Evolutionary conservation across 2,888 invertebrate genomes (phyloP).

Genomic region (Coleophora deauratella): DNA sequence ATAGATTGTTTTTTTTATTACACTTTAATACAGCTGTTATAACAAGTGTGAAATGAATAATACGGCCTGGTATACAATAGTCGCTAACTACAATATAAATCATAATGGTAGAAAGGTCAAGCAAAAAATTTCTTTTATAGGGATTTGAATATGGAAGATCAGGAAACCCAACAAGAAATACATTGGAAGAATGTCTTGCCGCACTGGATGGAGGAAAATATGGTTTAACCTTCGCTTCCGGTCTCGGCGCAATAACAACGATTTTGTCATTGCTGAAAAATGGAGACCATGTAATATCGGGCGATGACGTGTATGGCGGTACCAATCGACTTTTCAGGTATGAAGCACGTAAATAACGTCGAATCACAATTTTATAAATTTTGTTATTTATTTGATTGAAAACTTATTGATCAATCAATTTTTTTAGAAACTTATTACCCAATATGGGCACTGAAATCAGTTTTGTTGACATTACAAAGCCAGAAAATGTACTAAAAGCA

Average conservation of each 20-base stretch:
- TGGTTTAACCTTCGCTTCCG: constrained; percentile 89
- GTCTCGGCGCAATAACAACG: constrained; percentile 88
- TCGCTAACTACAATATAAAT: too few species aligned
- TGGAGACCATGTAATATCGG: constrained; percentile 93
- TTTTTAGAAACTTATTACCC: constrained; percentile 72
- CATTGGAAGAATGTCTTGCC: constrained; percentile 91
- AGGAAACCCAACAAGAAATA: constrained; percentile 94
- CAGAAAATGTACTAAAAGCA: constrained; percentile 77
- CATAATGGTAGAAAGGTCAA: too few species aligned
- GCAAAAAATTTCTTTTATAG: too few species aligned
- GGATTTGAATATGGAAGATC: constrained; percentile 94
- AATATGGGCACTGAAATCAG: constrained; percentile 83
- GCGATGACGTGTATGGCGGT: constrained; percentile 97
- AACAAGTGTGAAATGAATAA: too few species aligned
- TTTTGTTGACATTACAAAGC: constrained; percentile 84
- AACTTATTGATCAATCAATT: too few species aligned
- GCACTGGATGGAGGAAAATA: constrained; percentile 91
- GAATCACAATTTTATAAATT: neutral
- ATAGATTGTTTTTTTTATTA: too few species aligned
- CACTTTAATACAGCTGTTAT: too few species aligned
- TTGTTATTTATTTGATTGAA: neutral
- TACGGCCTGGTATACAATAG: too few species aligned
- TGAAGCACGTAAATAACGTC: constrained; percentile 4
- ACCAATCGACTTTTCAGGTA: constrained; percentile 82
- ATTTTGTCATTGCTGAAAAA: constrained; percentile 81